Evolutionary conservation across 2,113 vertebrate species (phyloP).

Genomic region (Ameiurus melas): DNA sequence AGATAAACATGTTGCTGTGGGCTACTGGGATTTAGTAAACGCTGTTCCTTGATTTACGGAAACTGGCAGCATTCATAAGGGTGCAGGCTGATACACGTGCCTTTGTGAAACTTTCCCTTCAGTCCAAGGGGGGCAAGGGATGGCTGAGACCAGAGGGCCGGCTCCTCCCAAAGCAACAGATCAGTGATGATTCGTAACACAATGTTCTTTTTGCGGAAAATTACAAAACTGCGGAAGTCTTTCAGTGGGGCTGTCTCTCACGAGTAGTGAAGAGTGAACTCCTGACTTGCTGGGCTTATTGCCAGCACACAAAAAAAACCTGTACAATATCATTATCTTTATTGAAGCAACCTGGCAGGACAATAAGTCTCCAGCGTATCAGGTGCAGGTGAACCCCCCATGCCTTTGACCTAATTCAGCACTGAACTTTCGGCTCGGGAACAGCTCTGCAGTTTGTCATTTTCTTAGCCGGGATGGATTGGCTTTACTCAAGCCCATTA

Average conservation of each 20-base stretch:
- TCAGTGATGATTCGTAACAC: constrained; percentile 29
- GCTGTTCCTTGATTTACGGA: not conserved
- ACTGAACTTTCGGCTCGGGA: constrained; percentile 43
- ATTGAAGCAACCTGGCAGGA: not conserved
- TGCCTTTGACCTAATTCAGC: constrained; percentile 48
- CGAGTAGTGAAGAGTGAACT: not conserved
- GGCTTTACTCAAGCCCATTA: constrained; percentile 8
- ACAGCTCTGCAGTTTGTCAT: constrained; percentile 32
- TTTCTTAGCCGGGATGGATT: constrained; percentile 5
- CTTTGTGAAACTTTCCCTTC: constrained; percentile 33
- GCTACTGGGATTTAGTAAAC: constrained; percentile 23
- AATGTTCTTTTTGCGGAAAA: constrained; percentile 11
- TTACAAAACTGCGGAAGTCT: not conserved
- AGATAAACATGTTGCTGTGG: constrained; percentile 36
- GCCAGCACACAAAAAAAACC: constrained; percentile 20
- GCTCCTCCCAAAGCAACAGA: constrained; percentile 1
- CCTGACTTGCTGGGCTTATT: constrained; percentile 5
- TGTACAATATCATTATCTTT: constrained; percentile 34
- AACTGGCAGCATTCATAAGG: constrained; percentile 6
- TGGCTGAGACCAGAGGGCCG: constrained; percentile 15
- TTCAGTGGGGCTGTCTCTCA: not conserved
- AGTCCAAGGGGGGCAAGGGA: constrained; percentile 4
- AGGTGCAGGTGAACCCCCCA: constrained; percentile 23
- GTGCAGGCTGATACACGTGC: constrained; percentile 18
- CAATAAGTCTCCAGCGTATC: not conserved